These are phyloP conservation scores for Scolopax mira DNA, from an alignment of 2,113 vertebrate species.

Conservation along the genomic window DNA sequence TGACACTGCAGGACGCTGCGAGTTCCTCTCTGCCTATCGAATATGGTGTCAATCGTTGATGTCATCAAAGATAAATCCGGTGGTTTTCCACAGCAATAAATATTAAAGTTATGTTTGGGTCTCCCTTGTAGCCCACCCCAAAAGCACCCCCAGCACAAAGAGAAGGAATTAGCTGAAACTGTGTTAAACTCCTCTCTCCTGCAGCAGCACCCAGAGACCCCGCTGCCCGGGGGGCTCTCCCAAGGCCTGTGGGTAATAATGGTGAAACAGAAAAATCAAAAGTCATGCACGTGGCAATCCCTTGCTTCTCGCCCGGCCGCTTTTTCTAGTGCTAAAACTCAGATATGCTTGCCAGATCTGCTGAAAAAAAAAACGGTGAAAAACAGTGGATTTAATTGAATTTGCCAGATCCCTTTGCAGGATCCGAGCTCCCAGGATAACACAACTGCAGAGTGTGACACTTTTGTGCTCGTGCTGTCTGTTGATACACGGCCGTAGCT, in stretches of 20 bases:
- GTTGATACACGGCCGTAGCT: background rate
- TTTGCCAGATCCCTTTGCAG: background rate
- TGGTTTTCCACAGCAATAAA: background rate
- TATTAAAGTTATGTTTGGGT: background rate
- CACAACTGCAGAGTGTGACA: background rate
- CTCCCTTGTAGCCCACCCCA: too few species aligned
- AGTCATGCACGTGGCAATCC: background rate
- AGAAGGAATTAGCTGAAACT: background rate
- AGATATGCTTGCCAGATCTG: background rate
- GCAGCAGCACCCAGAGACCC: fast-evolving
- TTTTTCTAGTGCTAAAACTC: background rate
- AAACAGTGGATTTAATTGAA: background rate
- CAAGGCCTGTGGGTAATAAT: too few species aligned
- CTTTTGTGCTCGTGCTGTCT: background rate
- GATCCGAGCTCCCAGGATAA: background rate
- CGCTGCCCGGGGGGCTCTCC: fast-evolving
- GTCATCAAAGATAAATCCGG: background rate
- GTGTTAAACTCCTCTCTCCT: background rate
- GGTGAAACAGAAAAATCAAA: background rate
- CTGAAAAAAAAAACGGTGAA: background rate
- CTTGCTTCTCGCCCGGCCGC: background rate
- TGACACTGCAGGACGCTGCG: background rate
- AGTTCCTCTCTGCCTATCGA: background rate
- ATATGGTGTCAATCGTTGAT: fast-evolving
- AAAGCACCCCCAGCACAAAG: background rate